Conservation (phyloP, 2,797 vertebrate genomes). For the Spondyliosoma cantharus region DNA sequence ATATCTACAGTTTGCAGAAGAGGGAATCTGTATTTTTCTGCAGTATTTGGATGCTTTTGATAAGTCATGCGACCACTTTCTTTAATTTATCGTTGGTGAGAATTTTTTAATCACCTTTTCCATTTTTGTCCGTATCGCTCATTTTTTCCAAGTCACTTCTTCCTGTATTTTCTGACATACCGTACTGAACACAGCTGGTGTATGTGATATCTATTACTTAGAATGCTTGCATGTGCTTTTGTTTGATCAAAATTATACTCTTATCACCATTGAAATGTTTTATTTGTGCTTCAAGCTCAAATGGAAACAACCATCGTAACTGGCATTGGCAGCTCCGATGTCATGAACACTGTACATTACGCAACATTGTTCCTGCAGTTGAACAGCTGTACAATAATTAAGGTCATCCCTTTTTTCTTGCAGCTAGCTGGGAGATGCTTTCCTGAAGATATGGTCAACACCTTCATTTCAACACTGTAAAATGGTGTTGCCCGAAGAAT, state of each 20-base stretch:
- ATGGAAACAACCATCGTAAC: background rate
- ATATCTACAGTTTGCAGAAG: background rate
- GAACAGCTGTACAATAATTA: constrained; percentile 20
- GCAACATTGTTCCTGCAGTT: constrained; percentile 22
- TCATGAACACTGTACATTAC: constrained; percentile 37
- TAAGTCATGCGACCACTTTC: constrained; percentile 30
- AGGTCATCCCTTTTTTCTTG: background rate
- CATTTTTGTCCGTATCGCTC: background rate
- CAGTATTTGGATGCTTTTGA: constrained; percentile 18
- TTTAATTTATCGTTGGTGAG: background rate
- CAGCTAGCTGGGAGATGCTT: background rate
- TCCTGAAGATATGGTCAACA: constrained; percentile 4
- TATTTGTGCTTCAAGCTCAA: constrained; percentile 21
- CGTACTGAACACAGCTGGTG: constrained; percentile 16
- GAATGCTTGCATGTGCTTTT: constrained; percentile 53
- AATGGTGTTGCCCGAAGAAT: constrained; percentile 28
- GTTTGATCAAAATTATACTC: constrained; percentile 21
- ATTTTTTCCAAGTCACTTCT: background rate
- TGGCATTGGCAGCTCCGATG: constrained; percentile 24
- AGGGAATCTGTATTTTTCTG: constrained; percentile 36
- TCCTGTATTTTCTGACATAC: background rate
- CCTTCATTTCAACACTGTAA: constrained; percentile 27
- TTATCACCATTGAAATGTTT: constrained; percentile 1
- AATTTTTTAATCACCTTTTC: constrained; percentile 6
- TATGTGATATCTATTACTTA: constrained; percentile 17